Base-by-base conservation (phyloP, 1,140 invertebrate genomes). In the Goniozus legneri region DNA sequence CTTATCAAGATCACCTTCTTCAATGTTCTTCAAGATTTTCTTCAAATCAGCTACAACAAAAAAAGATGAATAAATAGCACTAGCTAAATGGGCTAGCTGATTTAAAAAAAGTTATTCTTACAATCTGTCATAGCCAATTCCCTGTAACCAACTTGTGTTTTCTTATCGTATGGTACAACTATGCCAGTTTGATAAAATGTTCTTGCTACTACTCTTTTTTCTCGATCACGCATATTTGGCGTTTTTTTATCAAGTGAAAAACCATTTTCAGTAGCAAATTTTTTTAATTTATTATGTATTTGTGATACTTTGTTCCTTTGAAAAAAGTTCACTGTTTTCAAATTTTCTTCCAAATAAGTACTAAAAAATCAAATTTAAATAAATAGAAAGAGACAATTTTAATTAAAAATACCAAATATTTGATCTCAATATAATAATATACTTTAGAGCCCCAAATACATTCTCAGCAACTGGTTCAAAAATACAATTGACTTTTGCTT, bases 131-230 rank as follows among this genome's bases (percentile, higher is more conserved):
- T 85, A 47, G 81, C 80, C 6, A 94, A 75, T 41, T 82, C 79
- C 48, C 92, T 79, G 57, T 94, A 95, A 1, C 92, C 92, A 6
- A 92, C 62, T 59, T 88, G 77, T 2, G 85, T 84, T 67, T 88
- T 87, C 50, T 85, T 85, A 61, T 93, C 79, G 47, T 86, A 88
- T 2, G 92, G 91, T 3, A 96, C 92, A 27, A 95, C 88, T 64
- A 97, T 86, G 2, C 94, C 94, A 50, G 86, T 85, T 49, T 82
- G 82, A 71, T 95, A 90, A 54, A 96, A 91, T 19, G 85, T 87
- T 67, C 83, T 87, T 19, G 87, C 75, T 2, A 93, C 83, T n/a
- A 84, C 80, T 49, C 82, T 82, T 53, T 80, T 84, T 19, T 86
- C 77, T 46, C 89, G 74, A 24, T 71, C 63, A 62, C 82, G 81